A percentile compares a stretch with the other conserved stretches of the same genome.
Evolutionary conservation across 2,888 invertebrate genomes (phyloP).

Genomic region (Leptinotarsa peninsularis): DNA sequence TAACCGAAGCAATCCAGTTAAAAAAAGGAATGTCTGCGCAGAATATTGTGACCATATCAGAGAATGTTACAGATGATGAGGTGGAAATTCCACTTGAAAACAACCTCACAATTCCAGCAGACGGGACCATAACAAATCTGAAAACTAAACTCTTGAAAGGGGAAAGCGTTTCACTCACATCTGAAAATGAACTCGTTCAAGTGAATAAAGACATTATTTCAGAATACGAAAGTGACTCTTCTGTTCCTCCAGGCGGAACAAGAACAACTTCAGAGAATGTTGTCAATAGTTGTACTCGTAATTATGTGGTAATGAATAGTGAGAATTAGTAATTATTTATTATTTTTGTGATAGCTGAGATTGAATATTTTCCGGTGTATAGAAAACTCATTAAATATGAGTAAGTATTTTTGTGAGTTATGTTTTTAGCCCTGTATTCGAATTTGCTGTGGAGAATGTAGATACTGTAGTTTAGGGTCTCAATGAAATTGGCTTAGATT

Average conservation of each 20-base stretch:
- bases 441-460: no score
- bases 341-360: slow-evolving; percentile 12
- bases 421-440: no score
- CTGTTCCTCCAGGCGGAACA: background rate
- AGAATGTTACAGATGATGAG: slow-evolving; percentile 41
- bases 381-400: no score
- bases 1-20: slow-evolving; percentile 54
- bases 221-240: slow-evolving; percentile 16
- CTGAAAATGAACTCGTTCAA: slow-evolving; percentile 5
- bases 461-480: no score
- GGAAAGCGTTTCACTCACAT: background rate
- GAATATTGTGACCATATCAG: slow-evolving; percentile 51
- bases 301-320: slow-evolving; percentile 3
- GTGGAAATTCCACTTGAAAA: slow-evolving; percentile 38
- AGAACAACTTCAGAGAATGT: background rate
- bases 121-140: slow-evolving; percentile 37
- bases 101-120: slow-evolving; percentile 48
- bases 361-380: background rate
- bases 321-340: slow-evolving; percentile 2
- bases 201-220: slow-evolving; percentile 8
- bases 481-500: no score
- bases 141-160: slow-evolving; percentile 11
- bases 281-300: background rate
- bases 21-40: slow-evolving; percentile 44
- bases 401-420: no score